Evolutionary conservation across 1,140 invertebrate species (phyloP), one percentile per base, ranked within the genome.

Genomic region (Cotesia vestalis): DNA sequence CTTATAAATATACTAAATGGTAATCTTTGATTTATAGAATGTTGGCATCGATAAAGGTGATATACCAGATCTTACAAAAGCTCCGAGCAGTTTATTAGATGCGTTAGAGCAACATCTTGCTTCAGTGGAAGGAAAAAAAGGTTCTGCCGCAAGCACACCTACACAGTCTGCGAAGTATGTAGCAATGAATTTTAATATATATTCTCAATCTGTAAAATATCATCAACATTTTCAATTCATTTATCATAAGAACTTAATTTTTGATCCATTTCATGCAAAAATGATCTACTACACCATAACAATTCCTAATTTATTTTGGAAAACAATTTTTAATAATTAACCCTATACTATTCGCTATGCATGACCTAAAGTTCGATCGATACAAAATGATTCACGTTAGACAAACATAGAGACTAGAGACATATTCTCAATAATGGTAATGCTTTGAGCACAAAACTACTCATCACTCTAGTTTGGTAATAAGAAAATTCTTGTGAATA

Each of bases 21-120:
- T 27, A 27, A 20, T 75, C 71, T 60, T 34, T 38, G n/a, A 80
- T 86, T 77, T 52, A 76, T 89, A 98, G 92, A 97, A 96, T 85
- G 96, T 99, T 76, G 98, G 98, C 40, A 99, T 99, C 83, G 98
- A 99, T 86, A 98, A 98, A 88, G 97, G 97, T 52, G 98, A 99
- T 80, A 99, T 99, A 87, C 98, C 98, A 61, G 98, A 99, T 88
- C 90, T 99, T 73, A 98, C 97, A 2, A 98, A 98, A 91, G 97
- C 98, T n/a, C 98, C 98, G 0, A 98, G 97, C 83, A 99, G 97
- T 88, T 89, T 99, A 61, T 86, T 99, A 62, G 98, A 99, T 87
- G 98, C 98, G 0, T 88, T 99, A 64, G 98, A 99, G 84, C 95
- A 97, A 77, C 98, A 99, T 88, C 90, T 99, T 61, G 94, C 92